phyloP scores from a whole-genome alignment of 2,888 invertebrate species.

The Polyommatus icarus region DNA sequence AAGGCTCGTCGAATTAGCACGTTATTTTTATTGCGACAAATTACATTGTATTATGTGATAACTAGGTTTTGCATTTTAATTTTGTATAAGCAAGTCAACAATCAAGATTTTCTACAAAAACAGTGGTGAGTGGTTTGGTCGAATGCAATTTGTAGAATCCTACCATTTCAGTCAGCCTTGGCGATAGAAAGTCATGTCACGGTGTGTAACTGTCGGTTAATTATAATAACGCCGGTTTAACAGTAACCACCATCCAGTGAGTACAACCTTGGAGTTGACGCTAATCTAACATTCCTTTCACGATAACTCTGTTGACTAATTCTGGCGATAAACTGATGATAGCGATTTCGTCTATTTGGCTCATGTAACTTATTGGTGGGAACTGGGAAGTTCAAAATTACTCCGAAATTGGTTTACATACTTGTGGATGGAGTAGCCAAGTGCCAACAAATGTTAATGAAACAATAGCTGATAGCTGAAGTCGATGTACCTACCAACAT shows the following conservation, averaged over 20 bases:
- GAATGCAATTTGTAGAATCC: background rate
- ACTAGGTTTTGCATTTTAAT: too few species aligned
- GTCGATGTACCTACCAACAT: too few species aligned
- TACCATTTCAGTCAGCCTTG: background rate
- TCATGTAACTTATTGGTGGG: too few species aligned
- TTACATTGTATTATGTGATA: too few species aligned
- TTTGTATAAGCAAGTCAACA: background rate
- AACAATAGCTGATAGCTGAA: too few species aligned
- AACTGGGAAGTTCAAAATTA: too few species aligned
- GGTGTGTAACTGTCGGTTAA: background rate
- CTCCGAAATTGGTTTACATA: too few species aligned
- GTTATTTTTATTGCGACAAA: too few species aligned
- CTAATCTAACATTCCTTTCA: slow-evolving; percentile 59
- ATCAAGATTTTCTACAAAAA: background rate
- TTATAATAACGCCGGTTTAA: slow-evolving; percentile 16
- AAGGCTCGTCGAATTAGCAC: too few species aligned
- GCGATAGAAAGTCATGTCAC: slow-evolving; percentile 12
- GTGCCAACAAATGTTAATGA: too few species aligned
- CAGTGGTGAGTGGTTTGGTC: background rate
- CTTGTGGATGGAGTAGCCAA: too few species aligned
- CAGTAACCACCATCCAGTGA: background rate
- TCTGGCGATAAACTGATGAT: slow-evolving; percentile 37
- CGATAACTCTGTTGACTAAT: slow-evolving; percentile 46
- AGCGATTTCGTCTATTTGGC: background rate
- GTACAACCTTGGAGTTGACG: slow-evolving; percentile 36